Conservation (phyloP, 2,113 vertebrate species). For the Penelope pileata region DNA sequence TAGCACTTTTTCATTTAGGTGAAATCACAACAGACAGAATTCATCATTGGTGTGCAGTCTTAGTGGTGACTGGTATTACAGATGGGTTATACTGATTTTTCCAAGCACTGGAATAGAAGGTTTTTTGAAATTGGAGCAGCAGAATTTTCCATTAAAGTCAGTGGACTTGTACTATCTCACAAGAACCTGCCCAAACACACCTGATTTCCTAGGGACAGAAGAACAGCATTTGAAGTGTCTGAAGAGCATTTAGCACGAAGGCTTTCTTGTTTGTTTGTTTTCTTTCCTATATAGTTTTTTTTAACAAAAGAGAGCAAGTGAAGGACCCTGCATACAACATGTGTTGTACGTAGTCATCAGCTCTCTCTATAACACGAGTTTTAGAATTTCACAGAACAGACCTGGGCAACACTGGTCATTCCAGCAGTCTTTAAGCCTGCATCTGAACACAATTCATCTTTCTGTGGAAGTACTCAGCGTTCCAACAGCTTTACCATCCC, state of each 20-base stretch:
- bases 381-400: background rate
- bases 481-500: background rate
- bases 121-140: background rate
- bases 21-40: background rate
- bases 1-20: background rate
- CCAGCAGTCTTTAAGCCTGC: background rate
- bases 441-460: background rate
- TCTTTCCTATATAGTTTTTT: background rate
- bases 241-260: background rate
- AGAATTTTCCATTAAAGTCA: background rate
- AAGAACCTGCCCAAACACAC: background rate
- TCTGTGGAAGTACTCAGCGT: background rate
- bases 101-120: background rate
- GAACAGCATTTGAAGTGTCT: background rate
- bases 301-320: background rate
- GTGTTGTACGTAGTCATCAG: background rate
- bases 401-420: background rate
- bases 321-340: background rate
- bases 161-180: background rate
- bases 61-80: background rate
- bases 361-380: background rate
- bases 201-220: background rate
- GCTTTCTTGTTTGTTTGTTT: background rate
- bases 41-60: background rate
- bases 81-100: background rate